These are phyloP conservation scores for Dufourea novaeangliae DNA, from an alignment of 1,140 invertebrate species.

Conservation along the genomic window DNA sequence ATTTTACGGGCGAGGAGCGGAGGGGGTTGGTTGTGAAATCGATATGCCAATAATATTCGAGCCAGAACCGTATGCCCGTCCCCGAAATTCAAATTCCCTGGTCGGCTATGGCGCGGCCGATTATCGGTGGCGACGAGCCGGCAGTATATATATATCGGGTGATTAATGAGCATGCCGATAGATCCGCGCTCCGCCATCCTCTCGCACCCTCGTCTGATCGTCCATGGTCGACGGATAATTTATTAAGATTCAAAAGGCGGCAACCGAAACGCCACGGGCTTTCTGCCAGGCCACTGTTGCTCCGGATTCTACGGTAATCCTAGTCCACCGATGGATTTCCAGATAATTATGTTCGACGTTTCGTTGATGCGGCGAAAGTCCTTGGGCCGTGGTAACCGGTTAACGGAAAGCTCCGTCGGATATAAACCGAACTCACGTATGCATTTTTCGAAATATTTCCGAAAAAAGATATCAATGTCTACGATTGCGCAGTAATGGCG, in stretches of 20 bases:
- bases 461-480: too few species aligned
- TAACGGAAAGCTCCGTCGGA: not conserved
- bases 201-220: constrained; percentile 34
- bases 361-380: constrained; percentile 2
- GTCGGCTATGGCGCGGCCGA: constrained; percentile 62
- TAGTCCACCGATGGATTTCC: constrained; percentile 32
- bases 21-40: constrained; percentile 26
- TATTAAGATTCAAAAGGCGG: constrained; percentile 75
- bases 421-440: too few species aligned
- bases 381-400: not conserved
- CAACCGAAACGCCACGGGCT: constrained; percentile 60
- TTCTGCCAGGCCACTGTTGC: constrained; percentile 47
- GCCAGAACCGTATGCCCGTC: constrained; percentile 37
- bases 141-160: constrained; percentile 53
- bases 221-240: constrained; percentile 70
- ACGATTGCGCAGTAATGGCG: too few species aligned
- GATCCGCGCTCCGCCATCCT: constrained; percentile 43
- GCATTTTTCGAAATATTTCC: too few species aligned
- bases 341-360: constrained; percentile 37
- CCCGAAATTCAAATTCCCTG: constrained; percentile 70
- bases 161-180: constrained; percentile 76
- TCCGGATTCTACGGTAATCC: constrained; percentile 39
- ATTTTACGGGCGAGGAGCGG: not conserved
- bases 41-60: constrained; percentile 63
- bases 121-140: constrained; percentile 65